A percentile compares a stretch with the other conserved stretches of the same genome.
phyloP scores from a whole-genome alignment of 2,888 invertebrate genomes.

The Nomada fucata region DNA sequence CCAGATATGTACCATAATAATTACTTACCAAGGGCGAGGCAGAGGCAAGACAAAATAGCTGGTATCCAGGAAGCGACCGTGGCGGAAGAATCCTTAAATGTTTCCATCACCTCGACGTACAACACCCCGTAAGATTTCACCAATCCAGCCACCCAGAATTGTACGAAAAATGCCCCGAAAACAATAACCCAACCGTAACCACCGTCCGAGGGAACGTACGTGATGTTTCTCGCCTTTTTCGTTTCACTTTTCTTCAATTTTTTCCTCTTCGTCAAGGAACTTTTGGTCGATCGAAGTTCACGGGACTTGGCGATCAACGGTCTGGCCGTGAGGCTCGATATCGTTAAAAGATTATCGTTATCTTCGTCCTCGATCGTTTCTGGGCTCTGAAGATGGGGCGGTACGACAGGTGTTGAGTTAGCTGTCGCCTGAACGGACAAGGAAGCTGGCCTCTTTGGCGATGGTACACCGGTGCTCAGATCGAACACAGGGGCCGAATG shows the following conservation, averaged over 20 bases:
- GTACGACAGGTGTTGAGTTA: conserved; percentile 82
- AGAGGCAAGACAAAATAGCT: conserved; percentile 90
- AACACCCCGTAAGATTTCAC: conserved; percentile 93
- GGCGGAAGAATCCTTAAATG: conserved; percentile 90
- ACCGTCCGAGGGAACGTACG: conserved; percentile 87
- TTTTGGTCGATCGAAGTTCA: conserved; percentile 85
- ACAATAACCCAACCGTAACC: conserved; percentile 92
- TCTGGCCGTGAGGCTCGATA: conserved; percentile 90
- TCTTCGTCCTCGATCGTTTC: conserved; percentile 87
- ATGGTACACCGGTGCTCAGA: conserved; percentile 74
- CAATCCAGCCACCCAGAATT: conserved; percentile 92
- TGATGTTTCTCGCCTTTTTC: conserved; percentile 70
- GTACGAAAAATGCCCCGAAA: conserved; percentile 91
- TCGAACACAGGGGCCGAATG: conserved; percentile 88
- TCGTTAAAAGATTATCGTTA: conserved; percentile 90
- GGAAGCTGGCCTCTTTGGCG: conserved; percentile 84
- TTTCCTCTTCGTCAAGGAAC: conserved; percentile 53
- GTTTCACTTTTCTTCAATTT: conserved; percentile 61
- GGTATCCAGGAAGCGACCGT: conserved; percentile 93
- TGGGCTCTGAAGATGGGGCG: conserved; percentile 83
- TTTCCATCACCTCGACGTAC: conserved; percentile 92
- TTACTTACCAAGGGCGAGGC: conserved; percentile 89
- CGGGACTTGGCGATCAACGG: conserved; percentile 90
- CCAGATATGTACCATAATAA: not conserved
- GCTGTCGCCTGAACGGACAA: conserved; percentile 84